Base-by-base conservation (phyloP, 2,797 vertebrate species). In the Helarctos malayanus region DNA sequence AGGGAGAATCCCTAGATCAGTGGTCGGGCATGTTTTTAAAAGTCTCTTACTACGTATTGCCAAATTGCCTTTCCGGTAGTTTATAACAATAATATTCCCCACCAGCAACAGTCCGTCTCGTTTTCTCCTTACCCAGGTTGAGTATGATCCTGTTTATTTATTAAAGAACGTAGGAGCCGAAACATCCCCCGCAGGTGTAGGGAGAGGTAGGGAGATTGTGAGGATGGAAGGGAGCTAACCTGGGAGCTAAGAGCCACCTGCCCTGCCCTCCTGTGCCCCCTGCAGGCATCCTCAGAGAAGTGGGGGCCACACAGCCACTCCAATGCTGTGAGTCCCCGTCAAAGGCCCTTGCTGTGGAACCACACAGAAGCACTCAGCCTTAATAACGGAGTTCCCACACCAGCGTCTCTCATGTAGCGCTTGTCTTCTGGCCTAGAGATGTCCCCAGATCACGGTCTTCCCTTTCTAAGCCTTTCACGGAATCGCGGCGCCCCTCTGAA, bases 241-340 rank as follows among this genome's bases (percentile, higher is more conserved):
- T 92, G 38, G 25, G 63, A 83, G 11, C 29, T 19, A 45, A n/a
- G 41, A 78, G 45, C 63, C 47, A 63, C 54, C 88, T 92, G 38
- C 25, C 59, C 69, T 82, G 18, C 81, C 71, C 87, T 65, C 19
- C 68, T 56, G 54, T 61, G 90, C 65, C 92, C 57, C 16, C 94
- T 96, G n/a, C 57, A 94, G 84, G 52, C n/a, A 35, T 88, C 85
- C n/a, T 56, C 89, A 85, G 82, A 59, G 93, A 83, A 93, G n/a
- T 14, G 7, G 56, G 63, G 76, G 61, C 15, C 61, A 29, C 47
- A 23, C 18, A 8, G 23, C 68, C 45, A 32, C 32, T n/a, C 35
- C 0, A 18, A 7, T 89, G 61, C 57, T 25, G 13, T 45, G 29
- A 84, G 38, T 54, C 54, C 56, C n/a, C 21, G 9, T 41, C 68